A percentile compares a stretch with the other conserved stretches of the same genome.
Conservation (phyloP, 2,888 invertebrate species). For the Troilus luridus region DNA sequence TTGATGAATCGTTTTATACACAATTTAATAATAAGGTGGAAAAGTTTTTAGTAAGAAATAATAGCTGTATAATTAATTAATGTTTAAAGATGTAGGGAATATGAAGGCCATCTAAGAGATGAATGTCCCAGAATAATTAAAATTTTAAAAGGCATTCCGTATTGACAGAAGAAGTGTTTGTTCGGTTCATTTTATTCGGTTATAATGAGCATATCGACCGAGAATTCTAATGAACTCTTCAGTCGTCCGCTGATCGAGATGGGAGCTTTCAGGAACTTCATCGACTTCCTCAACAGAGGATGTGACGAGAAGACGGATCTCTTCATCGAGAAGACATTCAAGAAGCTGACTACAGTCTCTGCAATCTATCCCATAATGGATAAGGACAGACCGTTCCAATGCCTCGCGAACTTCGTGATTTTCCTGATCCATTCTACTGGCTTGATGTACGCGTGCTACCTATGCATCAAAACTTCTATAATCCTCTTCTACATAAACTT, state of each 20-base stretch:
- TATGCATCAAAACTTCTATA: not conserved
- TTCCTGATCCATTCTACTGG: not conserved
- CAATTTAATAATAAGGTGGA: too few relatives aligned
- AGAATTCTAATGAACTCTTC: not conserved
- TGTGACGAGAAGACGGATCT: not conserved
- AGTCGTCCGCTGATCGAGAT: not conserved
- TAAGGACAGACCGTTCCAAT: not conserved
- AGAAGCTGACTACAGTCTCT: not conserved
- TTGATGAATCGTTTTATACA: too few relatives aligned
- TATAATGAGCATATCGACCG: not conserved
- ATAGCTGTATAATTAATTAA: too few relatives aligned
- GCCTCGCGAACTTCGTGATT: not conserved
- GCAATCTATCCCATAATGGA: not conserved
- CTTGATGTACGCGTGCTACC: not conserved
- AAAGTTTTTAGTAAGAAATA: too few relatives aligned
- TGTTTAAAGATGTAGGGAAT: too few relatives aligned
- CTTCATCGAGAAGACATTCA: not conserved
- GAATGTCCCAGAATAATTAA: not conserved
- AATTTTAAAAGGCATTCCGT: not conserved
- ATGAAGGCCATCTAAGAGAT: not conserved
- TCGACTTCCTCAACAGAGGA: not conserved
- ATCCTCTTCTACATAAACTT: not conserved
- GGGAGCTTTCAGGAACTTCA: not conserved
- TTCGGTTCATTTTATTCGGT: not conserved
- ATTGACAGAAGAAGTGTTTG: not conserved